Evolutionary conservation across 2,797 vertebrate species (phyloP), one percentile per base, ranked within the genome.

Genomic region (Cirrhinus mrigala): DNA sequence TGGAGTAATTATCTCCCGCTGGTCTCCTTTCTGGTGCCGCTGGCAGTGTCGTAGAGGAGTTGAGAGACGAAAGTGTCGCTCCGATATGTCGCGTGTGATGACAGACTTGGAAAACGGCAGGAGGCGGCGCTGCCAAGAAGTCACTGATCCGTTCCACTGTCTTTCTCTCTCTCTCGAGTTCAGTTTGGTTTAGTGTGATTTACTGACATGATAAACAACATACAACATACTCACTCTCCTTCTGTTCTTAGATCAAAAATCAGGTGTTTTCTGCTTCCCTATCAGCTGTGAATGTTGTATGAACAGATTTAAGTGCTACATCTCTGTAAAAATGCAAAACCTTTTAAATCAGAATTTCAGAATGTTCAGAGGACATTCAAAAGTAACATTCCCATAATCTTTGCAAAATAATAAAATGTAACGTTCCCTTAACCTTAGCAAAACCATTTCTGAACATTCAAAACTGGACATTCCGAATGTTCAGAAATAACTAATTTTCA

Each of bases 1-100:
- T 68, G 56, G 37, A 74, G 79, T 73, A 82, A 88, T 85, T 86
- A 82, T 87, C 79, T 85, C 84, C 77, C 44, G 15, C 86, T 85
- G 78, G 71, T 84, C 62, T 48, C 22, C 29, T 84, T 64, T 6
- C 12, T 50, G 29, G 75, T 76, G 84, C 76, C 64, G 66, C n/a
- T 75, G 76, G 58, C 44, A 77, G 60, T 54, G 75, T 64, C 54
- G 10, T 10, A 27, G 77, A 83, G 62, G 69, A 44, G 24, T 74
- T 76, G 54, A 80, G 81, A 75, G 54, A 74, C 81, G 80, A 87
- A 66, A 66, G 75, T 56, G 29, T 37, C 27, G 60, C 78, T 71
- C 50, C 48, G 22, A 82, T 82, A 73, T 78, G 83, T 80, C 24
- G 77, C 75, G 50, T 71, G 70, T 81, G 20, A 50, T 86, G 78